These are phyloP conservation scores for Paradoxurus hermaphroditus DNA, from an alignment of 2,113 vertebrate genomes.

Conservation along the genomic window DNA sequence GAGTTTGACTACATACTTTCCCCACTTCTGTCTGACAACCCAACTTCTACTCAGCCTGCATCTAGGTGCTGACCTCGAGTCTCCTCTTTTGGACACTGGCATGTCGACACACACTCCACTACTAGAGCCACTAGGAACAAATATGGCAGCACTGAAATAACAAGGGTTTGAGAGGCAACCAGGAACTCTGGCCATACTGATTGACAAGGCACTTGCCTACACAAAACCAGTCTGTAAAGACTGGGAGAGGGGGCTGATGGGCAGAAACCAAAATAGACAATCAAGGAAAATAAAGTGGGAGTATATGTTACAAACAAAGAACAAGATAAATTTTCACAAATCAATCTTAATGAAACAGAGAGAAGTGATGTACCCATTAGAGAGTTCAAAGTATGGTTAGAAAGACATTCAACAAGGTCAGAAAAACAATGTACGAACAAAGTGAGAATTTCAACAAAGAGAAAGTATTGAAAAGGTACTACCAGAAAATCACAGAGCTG, in stretches of 20 bases:
- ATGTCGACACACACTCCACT: not conserved
- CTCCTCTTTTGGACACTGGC: not conserved
- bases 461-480: not conserved
- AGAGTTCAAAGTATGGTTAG: not conserved
- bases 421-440: not conserved
- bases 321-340: not conserved
- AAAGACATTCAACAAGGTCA: not conserved
- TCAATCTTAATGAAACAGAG: not conserved
- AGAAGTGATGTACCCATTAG: not conserved
- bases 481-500: not conserved
- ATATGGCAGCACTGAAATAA: not conserved
- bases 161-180: not conserved
- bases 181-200: not conserved
- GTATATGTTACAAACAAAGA: not conserved
- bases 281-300: not conserved
- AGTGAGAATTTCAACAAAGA: not conserved
- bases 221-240: not conserved
- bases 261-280: not conserved
- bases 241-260: not conserved
- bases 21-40: not conserved
- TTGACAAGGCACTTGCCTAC: not conserved
- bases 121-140: not conserved
- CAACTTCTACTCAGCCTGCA: not conserved
- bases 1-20: not conserved
- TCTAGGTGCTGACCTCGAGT: not conserved